Evolutionary conservation across 2,113 vertebrate genomes (phyloP).

Genomic region (Okapia johnstoni): DNA sequence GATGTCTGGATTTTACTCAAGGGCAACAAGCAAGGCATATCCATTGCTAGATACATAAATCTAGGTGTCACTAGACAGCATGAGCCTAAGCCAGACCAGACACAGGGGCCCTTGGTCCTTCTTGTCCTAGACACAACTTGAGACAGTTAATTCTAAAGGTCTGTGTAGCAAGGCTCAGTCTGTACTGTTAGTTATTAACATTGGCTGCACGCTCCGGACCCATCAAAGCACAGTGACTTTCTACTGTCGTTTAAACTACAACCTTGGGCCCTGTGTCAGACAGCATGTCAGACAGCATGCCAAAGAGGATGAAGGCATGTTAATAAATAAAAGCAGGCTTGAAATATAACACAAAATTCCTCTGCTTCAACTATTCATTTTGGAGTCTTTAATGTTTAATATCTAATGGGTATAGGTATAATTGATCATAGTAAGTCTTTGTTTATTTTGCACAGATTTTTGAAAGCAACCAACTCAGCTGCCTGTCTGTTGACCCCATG

Average conservation of each 20-base stretch:
- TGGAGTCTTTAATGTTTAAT: conserved; percentile 76
- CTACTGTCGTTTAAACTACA: conserved; percentile 69
- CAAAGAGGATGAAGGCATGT: neutral
- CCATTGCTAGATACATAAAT: neutral
- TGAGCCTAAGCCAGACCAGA: neutral
- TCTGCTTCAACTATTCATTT: conserved; percentile 30
- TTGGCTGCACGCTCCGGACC: neutral
- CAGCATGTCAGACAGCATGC: conserved; percentile 58
- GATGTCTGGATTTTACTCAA: neutral
- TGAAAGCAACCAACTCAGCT: neutral
- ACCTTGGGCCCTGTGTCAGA: conserved; percentile 49
- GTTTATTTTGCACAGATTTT: conserved; percentile 66
- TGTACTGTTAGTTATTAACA: conserved; percentile 57
- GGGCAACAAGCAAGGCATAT: neutral
- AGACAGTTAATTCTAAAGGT: neutral
- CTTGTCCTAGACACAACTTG: neutral
- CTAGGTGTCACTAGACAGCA: neutral
- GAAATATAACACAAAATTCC: conserved; percentile 44
- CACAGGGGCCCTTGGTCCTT: neutral
- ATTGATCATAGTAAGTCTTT: conserved; percentile 53
- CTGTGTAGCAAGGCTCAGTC: neutral
- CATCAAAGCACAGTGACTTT: conserved; percentile 2
- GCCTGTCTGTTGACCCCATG: neutral
- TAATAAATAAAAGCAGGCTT: conserved; percentile 44
- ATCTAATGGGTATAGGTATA: conserved; percentile 73